Conservation (phyloP, 2,888 invertebrate species). For the Argyresthia albistria region DNA sequence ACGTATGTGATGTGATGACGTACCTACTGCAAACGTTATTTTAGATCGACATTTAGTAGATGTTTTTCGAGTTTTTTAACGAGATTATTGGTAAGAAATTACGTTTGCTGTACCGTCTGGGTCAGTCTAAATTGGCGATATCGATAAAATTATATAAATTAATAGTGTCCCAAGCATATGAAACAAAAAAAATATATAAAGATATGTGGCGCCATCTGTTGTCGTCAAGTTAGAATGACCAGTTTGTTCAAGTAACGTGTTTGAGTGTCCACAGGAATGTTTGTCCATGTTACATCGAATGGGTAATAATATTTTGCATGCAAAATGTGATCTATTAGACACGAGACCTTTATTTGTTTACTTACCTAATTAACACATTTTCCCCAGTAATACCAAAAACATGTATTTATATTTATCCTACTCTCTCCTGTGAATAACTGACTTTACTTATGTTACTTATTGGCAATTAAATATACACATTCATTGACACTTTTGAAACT, state of each 20-base stretch:
- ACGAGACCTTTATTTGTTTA: constrained; percentile 8
- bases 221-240: constrained; percentile 1
- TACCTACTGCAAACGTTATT: no score
- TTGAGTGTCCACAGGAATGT: constrained; percentile 65
- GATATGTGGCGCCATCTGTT: not conserved
- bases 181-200: not conserved
- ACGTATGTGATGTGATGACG: constrained; percentile 1
- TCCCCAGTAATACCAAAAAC: constrained; percentile 4
- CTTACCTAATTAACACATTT: constrained; percentile 8
- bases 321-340: constrained; percentile 14
- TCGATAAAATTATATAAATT: not conserved
- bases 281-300: constrained; percentile 56
- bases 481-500: not conserved
- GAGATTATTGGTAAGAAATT: not conserved
- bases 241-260: constrained; percentile 20
- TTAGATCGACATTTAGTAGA: no score
- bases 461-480: constrained; percentile 9
- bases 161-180: not conserved
- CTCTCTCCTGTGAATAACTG: constrained; percentile 62
- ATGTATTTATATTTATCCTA: constrained; percentile 9
- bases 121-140: constrained; percentile 1
- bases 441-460: no score
- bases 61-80: not conserved
- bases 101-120: not conserved
- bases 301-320: constrained; percentile 50